phyloP scores from a whole-genome alignment of 1,140 invertebrate genomes.

The Marisa cornuarietis region DNA sequence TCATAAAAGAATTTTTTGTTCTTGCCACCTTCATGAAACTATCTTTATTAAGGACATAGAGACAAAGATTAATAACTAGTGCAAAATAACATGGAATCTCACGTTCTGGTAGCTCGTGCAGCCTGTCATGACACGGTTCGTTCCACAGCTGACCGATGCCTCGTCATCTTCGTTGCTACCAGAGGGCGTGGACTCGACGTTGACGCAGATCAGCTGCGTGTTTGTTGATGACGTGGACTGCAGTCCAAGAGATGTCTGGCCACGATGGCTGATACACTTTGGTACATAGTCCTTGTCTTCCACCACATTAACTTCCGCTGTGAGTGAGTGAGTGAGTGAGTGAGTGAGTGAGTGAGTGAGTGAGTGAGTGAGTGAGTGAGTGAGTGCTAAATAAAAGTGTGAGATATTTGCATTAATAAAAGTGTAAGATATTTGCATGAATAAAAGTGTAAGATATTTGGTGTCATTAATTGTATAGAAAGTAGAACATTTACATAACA shows the following conservation, averaged over 20 bases:
- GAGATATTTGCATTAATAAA: too few species aligned
- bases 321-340: neutral
- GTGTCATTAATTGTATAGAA: too few species aligned
- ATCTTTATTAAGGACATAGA: too few species aligned
- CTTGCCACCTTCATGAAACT: too few species aligned
- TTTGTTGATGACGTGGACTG: neutral
- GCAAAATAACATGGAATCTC: neutral
- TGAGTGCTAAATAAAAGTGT: too few species aligned
- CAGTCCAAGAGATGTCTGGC: neutral
- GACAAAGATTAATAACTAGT: too few species aligned
- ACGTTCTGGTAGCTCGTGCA: conserved; percentile 34
- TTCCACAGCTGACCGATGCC: conserved; percentile 21
- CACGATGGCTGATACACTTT: neutral
- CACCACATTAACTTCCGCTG: neutral
- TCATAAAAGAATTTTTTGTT: too few species aligned
- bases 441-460: too few species aligned
- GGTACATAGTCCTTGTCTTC: conserved; percentile 14
- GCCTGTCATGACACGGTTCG: conserved; percentile 29
- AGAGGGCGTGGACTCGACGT: conserved; percentile 11
- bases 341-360: neutral
- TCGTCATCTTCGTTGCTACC: conserved; percentile 28
- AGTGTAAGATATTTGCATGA: too few species aligned
- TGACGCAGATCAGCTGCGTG: neutral
- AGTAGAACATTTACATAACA: too few species aligned
- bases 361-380: too few species aligned